phyloP scores from a whole-genome alignment of 2,888 invertebrate genomes.

The Ernsta delagoae region DNA sequence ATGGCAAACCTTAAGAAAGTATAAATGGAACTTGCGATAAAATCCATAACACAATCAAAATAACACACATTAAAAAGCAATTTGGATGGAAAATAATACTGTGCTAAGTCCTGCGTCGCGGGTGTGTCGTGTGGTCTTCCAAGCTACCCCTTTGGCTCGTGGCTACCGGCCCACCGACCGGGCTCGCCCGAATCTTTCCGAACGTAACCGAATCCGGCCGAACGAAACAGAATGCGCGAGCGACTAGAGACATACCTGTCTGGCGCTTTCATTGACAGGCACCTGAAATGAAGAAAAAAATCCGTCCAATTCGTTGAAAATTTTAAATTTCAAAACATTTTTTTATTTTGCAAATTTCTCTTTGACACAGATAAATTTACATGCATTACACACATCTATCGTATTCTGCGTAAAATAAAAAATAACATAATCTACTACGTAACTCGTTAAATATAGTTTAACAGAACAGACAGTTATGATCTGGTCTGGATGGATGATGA shows the following conservation, averaged over 20 bases:
- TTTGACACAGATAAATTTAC: conserved; percentile 83
- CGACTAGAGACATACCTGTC: conserved; percentile 87
- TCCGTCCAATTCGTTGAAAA: conserved; percentile 87
- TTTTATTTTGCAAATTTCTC: conserved; percentile 46
- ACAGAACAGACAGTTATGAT: conserved; percentile 23
- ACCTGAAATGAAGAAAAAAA: conserved; percentile 90
- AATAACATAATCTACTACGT: no score
- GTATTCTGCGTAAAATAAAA: neutral
- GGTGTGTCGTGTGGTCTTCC: conserved; percentile 81
- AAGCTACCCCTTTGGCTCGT: conserved; percentile 80
- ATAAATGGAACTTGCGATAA: conserved; percentile 50
- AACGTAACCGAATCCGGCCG: conserved; percentile 78
- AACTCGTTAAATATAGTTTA: neutral
- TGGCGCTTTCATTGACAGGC: conserved; percentile 91
- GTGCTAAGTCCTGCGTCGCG: conserved; percentile 79
- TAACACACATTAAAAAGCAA: conserved; percentile 82
- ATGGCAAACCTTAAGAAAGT: conserved; percentile 44
- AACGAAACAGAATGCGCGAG: conserved; percentile 78
- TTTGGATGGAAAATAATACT: conserved; percentile 77
- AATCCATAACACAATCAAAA: conserved; percentile 60
- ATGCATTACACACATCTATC: conserved; percentile 55
- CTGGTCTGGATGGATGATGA: conserved; percentile 12
- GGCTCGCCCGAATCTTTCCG: conserved; percentile 74
- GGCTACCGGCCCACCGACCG: conserved; percentile 63
- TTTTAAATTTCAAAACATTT: conserved; percentile 76